Evolutionary conservation across 2,113 vertebrate species (phyloP), one percentile per base, ranked within the genome.

Genomic region (Azemiops feae): DNA sequence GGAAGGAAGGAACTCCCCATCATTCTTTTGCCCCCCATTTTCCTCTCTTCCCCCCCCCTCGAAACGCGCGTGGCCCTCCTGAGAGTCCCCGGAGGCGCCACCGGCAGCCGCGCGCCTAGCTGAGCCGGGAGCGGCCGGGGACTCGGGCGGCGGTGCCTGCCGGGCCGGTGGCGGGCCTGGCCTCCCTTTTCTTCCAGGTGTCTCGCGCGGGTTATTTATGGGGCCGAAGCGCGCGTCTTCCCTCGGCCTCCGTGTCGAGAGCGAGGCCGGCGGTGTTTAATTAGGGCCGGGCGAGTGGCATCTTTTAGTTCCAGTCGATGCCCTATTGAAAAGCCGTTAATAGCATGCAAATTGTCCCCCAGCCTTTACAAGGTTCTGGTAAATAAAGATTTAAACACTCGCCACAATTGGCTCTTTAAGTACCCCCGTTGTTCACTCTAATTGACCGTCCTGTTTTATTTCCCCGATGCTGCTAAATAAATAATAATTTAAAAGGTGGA

Each of bases 281-380:
- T 99, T 98, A 99, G 98, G 97, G 97, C 96, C 96, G 97, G 93
- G 97, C 98, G 98, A 97, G 97, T 97, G 98, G 98, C 98, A 98
- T 98, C 98, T 98, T 99, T 99, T 99, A 98, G 99, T 99, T 99
- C 98, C 98, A 98, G 98, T 99, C 98, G 97, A 98, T 99, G 98
- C 98, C 96, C 98, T 98, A 98, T 99, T 99, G 98, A 98, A 99
- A 99, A 99, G 98, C 98, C 97, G 98, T 99, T 99, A 99, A 99
- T 99, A 98, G 98, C 98, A 98, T 98, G 98, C 98, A 99, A 99
- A 99, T 99, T 98, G 98, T 98, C 98, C 96, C 97, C 97, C 97
- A 97, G 87, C 58, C 98, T 98, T 98, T 98, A 98, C 98, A 98
- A 98, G 97, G 98, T 98, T 98, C 98, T 98, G 98, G 98, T 98